Evolutionary conservation across 2,888 invertebrate genomes (phyloP).

Genomic region (Cryptosula pallasiana): DNA sequence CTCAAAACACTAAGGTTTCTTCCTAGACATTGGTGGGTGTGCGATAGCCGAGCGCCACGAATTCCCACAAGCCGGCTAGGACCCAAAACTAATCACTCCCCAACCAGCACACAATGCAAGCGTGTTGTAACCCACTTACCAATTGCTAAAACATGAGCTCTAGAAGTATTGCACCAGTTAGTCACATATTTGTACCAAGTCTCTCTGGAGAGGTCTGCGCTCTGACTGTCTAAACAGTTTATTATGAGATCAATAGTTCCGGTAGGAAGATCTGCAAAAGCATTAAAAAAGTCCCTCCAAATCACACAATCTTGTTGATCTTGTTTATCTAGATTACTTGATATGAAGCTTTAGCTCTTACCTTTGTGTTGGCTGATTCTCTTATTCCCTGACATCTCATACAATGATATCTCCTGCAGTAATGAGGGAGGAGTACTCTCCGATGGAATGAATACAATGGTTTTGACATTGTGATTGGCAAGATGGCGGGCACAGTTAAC

Average conservation of each 20-base stretch:
- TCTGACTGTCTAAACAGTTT: conserved; percentile 46
- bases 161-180: conserved; percentile 67
- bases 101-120: no score
- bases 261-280: conserved; percentile 37
- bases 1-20: no score
- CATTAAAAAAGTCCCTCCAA: no score
- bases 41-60: no score
- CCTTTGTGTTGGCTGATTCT: background rate
- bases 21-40: no score
- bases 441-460: conserved; percentile 9
- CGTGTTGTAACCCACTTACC: background rate
- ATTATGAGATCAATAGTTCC: conserved; percentile 47
- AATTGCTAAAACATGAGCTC: conserved; percentile 69
- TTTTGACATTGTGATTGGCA: conserved; percentile 69
- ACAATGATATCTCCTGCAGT: background rate
- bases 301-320: no score
- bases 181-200: conserved; percentile 58
- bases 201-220: conserved; percentile 33
- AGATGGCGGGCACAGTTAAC: conserved; percentile 70
- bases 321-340: no score
- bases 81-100: no score
- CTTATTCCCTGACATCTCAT: conserved; percentile 15
- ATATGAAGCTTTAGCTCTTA: no score
- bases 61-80: no score
- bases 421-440: background rate